These are phyloP conservation scores for Spicauda simplicius DNA, from an alignment of 2,888 invertebrate genomes.

Conservation along the genomic window DNA sequence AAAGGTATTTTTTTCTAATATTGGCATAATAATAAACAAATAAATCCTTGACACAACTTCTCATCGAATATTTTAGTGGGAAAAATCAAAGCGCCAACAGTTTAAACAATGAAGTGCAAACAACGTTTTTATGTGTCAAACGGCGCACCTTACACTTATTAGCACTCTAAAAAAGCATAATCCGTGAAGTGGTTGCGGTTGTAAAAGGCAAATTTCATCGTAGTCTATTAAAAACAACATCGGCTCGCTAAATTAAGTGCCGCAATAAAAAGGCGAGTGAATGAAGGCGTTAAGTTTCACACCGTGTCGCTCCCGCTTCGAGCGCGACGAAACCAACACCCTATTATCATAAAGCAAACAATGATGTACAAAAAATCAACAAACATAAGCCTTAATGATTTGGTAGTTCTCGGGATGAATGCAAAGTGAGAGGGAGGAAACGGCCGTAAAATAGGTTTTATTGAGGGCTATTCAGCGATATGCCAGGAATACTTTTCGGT, in stretches of 20 bases:
- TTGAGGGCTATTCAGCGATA: conserved; percentile 64
- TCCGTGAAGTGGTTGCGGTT: conserved; percentile 54
- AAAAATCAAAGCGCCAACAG: conserved; percentile 40
- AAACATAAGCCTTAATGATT: conserved; percentile 79
- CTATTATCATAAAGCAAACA: conserved; percentile 84
- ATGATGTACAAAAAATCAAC: conserved; percentile 77
- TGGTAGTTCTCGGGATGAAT: conserved; percentile 78
- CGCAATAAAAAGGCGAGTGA: conserved; percentile 76
- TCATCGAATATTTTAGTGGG: neutral
- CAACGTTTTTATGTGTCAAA: conserved; percentile 17
- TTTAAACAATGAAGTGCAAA: conserved; percentile 24
- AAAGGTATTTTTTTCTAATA: too few relatives aligned
- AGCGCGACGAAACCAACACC: conserved; percentile 73
- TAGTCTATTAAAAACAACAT: conserved; percentile 73
- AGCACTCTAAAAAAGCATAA: conserved; percentile 54
- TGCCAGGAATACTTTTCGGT: conserved; percentile 36
- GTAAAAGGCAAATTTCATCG: conserved; percentile 62
- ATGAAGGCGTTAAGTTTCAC: conserved; percentile 83
- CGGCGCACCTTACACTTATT: conserved; percentile 46
- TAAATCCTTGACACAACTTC: neutral
- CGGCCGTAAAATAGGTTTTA: conserved; percentile 77
- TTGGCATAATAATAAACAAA: too few relatives aligned
- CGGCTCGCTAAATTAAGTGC: conserved; percentile 78
- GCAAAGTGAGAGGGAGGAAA: conserved; percentile 77
- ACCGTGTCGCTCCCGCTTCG: conserved; percentile 70